Base-by-base conservation (phyloP, 2,113 vertebrate genomes). In the Castor canadensis region DNA sequence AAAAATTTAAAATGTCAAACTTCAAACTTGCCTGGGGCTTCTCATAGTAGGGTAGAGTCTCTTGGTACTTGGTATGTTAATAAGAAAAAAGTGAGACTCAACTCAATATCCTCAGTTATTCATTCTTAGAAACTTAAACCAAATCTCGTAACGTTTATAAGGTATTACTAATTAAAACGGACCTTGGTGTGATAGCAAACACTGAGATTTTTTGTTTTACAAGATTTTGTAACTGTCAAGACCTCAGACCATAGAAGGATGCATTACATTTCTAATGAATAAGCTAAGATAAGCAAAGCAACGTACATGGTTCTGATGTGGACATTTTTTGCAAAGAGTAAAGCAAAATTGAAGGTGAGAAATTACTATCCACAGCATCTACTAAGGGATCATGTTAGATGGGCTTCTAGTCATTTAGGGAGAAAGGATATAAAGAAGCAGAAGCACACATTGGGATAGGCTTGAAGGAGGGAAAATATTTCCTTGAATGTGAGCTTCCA, bases 121-220 rank as follows among this genome's bases (percentile, higher is more conserved):
- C 87, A 87, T 90, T 60, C 58, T 95, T 81, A 76, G 77, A 85
- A 94, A 64, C 69, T 38, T 85, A 88, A 85, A 67, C 10, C 28
- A 72, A 88, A 87, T 47, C 26, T 26, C 72, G 5, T 62, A 62
- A 94, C 43, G 17, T 79, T 82, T 71, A 35, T 12, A 87, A 69
- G n/a, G 58, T 8, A 64, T 2, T 52, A 62, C 8, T 75, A 87
- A 79, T 79, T 72, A 83, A 83, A 86, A 67, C 11, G 58, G 56
- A 52, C 3, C 26, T 58, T 77, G 5, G 30, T 64, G 26, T 24
- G 4, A 9, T 26, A 26, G 6, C 43, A n/a, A 69, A 43, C 32
- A n/a, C 43, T 9, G 16, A 10, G 28, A 47, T 38, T 56, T 66
- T 81, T 76, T 81, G 16, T 66, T 81, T 76, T 81, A 12, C 30